These are phyloP conservation scores for Pomacea canaliculata DNA, from an alignment of 2,888 invertebrate species.

Conservation along the genomic window DNA sequence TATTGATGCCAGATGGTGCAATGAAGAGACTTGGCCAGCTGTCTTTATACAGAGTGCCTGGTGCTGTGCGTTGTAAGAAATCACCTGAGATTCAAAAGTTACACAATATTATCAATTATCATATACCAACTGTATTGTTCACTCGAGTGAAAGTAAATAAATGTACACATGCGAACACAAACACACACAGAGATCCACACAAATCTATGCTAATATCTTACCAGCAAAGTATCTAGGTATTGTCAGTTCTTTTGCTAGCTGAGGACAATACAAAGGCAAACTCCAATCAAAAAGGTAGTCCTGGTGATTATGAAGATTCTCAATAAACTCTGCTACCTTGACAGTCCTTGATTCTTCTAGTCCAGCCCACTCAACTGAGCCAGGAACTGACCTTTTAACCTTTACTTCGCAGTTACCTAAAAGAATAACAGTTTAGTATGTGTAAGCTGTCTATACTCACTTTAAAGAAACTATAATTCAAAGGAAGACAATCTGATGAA, in stretches of 20 bases:
- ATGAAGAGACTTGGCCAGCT: slow-evolving; percentile 67
- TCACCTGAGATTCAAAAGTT: slow-evolving; percentile 41
- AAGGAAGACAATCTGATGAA: too few species aligned
- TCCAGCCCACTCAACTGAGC: slow-evolving; percentile 60
- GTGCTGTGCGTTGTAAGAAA: slow-evolving; percentile 51
- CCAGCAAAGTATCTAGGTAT: slow-evolving; percentile 64
- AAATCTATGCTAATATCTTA: slow-evolving; percentile 23
- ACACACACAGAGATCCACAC: too few species aligned
- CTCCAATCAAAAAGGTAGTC: slow-evolving; percentile 66
- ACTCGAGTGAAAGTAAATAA: too few species aligned
- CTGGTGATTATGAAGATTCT: slow-evolving; percentile 29
- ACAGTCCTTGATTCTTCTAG: slow-evolving; percentile 46
- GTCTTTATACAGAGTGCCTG: slow-evolving; percentile 54
- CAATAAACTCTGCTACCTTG: slow-evolving; percentile 48
- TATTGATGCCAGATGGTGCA: slow-evolving; percentile 55
- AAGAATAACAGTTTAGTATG: background rate
- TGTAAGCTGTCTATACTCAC: too few species aligned
- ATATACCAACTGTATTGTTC: too few species aligned
- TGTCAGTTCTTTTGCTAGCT: slow-evolving; percentile 51
- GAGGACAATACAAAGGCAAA: slow-evolving; percentile 59
- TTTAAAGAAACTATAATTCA: too few species aligned
- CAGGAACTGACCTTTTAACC: slow-evolving; percentile 44
- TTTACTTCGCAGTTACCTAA: slow-evolving; percentile 46
- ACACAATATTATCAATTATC: too few species aligned
- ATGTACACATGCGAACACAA: too few species aligned